Evolutionary conservation across 2,888 invertebrate species (phyloP), one percentile per base, ranked within the genome.

Genomic region (Bombylius major): DNA sequence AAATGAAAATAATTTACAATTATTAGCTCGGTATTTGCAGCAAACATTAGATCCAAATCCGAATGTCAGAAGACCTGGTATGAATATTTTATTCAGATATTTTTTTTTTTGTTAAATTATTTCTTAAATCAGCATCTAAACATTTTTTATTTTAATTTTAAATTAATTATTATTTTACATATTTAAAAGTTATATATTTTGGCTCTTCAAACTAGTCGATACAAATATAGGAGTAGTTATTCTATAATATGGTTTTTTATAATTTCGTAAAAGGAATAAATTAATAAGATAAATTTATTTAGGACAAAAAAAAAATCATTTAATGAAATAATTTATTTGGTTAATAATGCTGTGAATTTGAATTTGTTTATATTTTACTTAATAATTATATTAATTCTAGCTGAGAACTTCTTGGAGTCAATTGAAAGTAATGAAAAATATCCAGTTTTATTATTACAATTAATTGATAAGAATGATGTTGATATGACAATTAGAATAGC

Each of bases 341-440:
- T 51, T 32, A 45, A 39, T 8, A 33, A 32, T 9, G 8, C 13
- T 6, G 9, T n/a, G 31, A 39, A 50, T 36, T 39, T 14, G 4
- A 5, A 49, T 11, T 12, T 13, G 32, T 32, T 1, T 5, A 36
- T 51, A 32, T 9, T 13, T 55, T 55, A 8, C 14, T 39, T n/a
- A 45, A 47, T 23, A 39, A 34, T 32, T 50, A 51, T 13, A 4
- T 32, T 56, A 52, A 42, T 51, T 57, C 23, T 57, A 93, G 96
- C 96, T 59, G 97, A 97, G 73, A 90, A 89, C 67, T 91, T 92
- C 71, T 76, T 97, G 61, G 88, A 92, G 72, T 86, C 89, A 46
- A 87, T 95, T 4, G 96, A 96, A 77, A 78, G 82, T 3, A 94
- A 93, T 70, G 87, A 89, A 69, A 93, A 94, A 70, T 97, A 92